Evolutionary conservation across 2,888 invertebrate genomes (phyloP), one percentile per base, ranked within the genome.

Genomic region (Andricus curvator): DNA sequence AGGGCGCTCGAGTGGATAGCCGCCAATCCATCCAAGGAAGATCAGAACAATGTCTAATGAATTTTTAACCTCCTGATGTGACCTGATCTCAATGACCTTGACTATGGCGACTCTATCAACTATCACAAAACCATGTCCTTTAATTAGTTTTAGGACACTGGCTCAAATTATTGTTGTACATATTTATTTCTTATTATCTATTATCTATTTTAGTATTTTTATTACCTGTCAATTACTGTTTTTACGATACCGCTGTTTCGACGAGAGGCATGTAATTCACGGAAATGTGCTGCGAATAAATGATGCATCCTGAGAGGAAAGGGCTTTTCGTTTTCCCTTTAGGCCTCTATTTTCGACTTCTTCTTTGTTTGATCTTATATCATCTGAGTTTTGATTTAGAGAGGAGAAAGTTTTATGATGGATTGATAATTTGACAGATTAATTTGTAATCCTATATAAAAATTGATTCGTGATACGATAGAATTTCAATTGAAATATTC

Each of bases 1-100:
- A 88, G 87, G 81, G 93, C 93, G n/a, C 89, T 93, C 74, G 92
- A 90, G 17, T 91, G 90, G 88, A 91, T 88, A 78, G 90, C 88
- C 4, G 89, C 89, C 4, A 91, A 92, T 81, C 91, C 90, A 13
- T 67, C 68, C 44, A 80, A 83, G 78, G 89, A 91, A 80, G 87
- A 87, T 25, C 81, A 84, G 33, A 74, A 74, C n/a, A 74, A 74
- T n/a, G 74, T 74, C 17, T 74, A 74, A 56, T 25, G 17, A 68
- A 41, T 44, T 67, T 67, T 48, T 25, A 25, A 22, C 25, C 22
- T 68, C 6, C 25, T 48, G 25, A 48, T 25, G 44, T 48, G 74
- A 74, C 74, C 74, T 74, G 74, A 74, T 74, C 74, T 74, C 74
- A 74, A 56, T 13, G 51, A 74, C 74, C 22, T 74, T 56, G 74